Percentiles rank a stretch among this genome's conserved stretches.
These are phyloP conservation scores for Caprella mutica DNA, from an alignment of 2,888 invertebrate genomes.

Conservation along the genomic window DNA sequence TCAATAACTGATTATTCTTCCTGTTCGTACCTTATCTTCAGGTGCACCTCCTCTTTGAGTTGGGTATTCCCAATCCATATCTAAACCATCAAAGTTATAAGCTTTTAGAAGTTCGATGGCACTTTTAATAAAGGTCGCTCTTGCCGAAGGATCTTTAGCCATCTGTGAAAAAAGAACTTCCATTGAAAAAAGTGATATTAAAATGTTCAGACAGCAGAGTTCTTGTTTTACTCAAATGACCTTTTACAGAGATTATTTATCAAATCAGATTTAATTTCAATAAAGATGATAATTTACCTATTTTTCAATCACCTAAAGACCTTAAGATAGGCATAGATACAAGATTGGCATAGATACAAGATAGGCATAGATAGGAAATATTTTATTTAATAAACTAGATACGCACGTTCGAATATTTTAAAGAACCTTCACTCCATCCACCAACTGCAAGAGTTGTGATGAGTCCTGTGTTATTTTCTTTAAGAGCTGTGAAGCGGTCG, in stretches of 20 bases:
- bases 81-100: constrained; percentile 38
- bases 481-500: constrained; percentile 39
- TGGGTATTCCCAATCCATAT: constrained; percentile 40
- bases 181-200: no score
- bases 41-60: constrained; percentile 37
- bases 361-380: no score
- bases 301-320: no score
- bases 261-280: no score
- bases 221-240: no score
- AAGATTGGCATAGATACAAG: no score
- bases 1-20: no score
- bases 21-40: constrained; percentile 35
- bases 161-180: constrained; percentile 17
- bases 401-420: constrained; percentile 49
- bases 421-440: constrained; percentile 49
- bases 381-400: no score
- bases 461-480: constrained; percentile 38
- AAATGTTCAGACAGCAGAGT: no score
- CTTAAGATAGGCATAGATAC: no score
- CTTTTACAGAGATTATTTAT: no score
- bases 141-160: constrained; percentile 20
- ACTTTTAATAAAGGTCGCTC: constrained; percentile 36
- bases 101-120: constrained; percentile 36
- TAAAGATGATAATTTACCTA: no score
- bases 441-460: constrained; percentile 41